These are phyloP conservation scores for Ormyrus pomaceus DNA, from an alignment of 2,888 invertebrate species.

Conservation along the genomic window DNA sequence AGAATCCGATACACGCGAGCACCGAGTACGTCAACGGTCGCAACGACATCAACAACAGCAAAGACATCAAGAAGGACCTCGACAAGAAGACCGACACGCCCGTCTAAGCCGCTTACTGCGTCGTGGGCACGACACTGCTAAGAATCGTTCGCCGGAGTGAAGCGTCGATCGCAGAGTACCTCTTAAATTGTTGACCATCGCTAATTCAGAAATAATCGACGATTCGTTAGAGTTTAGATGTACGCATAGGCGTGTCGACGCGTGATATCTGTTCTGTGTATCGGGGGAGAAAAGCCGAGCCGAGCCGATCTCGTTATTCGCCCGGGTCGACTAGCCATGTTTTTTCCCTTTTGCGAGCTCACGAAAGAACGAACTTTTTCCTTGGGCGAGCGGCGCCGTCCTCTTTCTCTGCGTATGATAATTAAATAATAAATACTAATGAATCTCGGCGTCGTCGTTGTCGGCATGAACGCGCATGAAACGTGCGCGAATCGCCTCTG, in stretches of 20 bases:
- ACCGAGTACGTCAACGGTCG: constrained; percentile 80
- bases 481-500: constrained; percentile 37
- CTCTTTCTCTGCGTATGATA: constrained; percentile 45
- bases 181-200: no score
- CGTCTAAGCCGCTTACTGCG: constrained; percentile 74
- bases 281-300: not conserved
- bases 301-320: constrained; percentile 25
- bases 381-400: constrained; percentile 53
- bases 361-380: constrained; percentile 24
- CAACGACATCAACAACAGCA: constrained; percentile 76
- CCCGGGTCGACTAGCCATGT: no score
- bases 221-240: constrained; percentile 8
- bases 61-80: constrained; percentile 77
- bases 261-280: not conserved
- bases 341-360: not conserved
- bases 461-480: not conserved
- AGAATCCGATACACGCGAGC: constrained; percentile 77
- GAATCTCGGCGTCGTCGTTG: constrained; percentile 31
- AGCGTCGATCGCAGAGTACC: not conserved
- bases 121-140: not conserved
- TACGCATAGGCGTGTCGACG: constrained; percentile 18
- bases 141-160: not conserved
- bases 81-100: constrained; percentile 78
- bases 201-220: no score
- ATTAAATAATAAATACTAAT: constrained; percentile 15